These are phyloP conservation scores for Diplogasteroides magnus DNA, from an alignment of 1,140 invertebrate genomes.

Conservation along the genomic window DNA sequence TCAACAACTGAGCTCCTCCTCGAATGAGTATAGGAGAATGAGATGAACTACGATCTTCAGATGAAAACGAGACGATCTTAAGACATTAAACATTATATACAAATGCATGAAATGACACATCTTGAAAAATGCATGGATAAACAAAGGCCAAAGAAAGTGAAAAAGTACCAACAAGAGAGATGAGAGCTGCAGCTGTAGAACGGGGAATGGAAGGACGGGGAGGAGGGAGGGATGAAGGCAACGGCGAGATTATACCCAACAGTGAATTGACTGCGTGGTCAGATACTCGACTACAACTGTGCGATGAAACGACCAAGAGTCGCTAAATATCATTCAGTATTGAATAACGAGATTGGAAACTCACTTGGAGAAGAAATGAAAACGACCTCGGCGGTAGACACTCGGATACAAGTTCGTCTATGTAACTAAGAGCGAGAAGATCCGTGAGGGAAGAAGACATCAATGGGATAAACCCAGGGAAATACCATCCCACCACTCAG, in stretches of 20 bases:
- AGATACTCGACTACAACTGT: not conserved
- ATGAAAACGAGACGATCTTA: not conserved
- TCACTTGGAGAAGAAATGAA: not conserved
- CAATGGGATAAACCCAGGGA: not conserved
- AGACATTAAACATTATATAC: not conserved
- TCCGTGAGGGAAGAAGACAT: not conserved
- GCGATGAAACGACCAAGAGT: not conserved
- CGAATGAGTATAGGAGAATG: not conserved
- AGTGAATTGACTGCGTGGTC: not conserved
- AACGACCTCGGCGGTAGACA: not conserved
- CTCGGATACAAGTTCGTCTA: not conserved
- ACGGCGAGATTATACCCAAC: too few species aligned
- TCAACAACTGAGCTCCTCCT: not conserved
- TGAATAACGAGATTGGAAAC: not conserved
- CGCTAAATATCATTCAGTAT: not conserved
- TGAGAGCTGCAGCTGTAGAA: not conserved
- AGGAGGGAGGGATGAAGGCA: not conserved
- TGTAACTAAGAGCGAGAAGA: not conserved
- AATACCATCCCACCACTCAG: not conserved
- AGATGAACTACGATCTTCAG: not conserved
- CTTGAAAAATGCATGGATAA: not conserved
- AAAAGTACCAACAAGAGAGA: not conserved
- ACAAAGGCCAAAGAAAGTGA: too few species aligned
- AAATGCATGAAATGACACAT: not conserved
- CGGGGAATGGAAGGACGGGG: not conserved